Base-by-base conservation (phyloP, 2,888 invertebrate genomes). In the Nemapogon koenigi region DNA sequence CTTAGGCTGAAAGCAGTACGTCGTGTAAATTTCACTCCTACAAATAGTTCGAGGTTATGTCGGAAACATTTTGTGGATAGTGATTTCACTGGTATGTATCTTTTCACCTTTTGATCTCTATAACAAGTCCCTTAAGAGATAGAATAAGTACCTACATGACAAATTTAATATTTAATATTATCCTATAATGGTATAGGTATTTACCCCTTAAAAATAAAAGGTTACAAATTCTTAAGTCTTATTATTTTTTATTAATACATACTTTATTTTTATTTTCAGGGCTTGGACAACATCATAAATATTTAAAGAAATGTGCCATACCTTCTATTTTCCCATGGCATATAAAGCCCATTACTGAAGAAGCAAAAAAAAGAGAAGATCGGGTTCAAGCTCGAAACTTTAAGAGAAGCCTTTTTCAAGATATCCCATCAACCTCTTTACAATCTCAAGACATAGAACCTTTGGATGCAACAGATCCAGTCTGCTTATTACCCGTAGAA, bases 1-100 rank as follows among this genome's bases (percentile, higher is more conserved):
- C 43, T 31, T 48, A 33, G 39, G 39, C 11, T 35, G 13, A 39
- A 39, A 38, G 38, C 31, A 14, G 18, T 38, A 32, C 32, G 38
- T 15, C 38, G 32, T 18, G 13, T 7, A 15, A n/a, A 26, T 18
- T 35, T 27, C 16, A 16, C 16, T n/a, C 39, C 35, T n/a, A 16
- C 10, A 19, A 16, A 29, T 2, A 35, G 19, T 33, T 35, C 39
- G 39, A 39, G 29, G 39, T 39, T 39, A 39, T 39, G 39, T 39
- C 29, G 35, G 10, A 19, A 35, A 18, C 39, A 39, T 39, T 39
- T 39, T 35, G 14, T 28, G 22, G 35, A 33, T 14, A 35, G 14
- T 39, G 35, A 35, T 14, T 39, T 25, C 22, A 19, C 25, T 17
- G 35, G 25, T 25, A 25, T 6, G 13, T 13, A 15, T 17, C 19